Evolutionary conservation across 2,888 invertebrate species (phyloP), one percentile per base, ranked within the genome.

Genomic region (Drosophila incognita): DNA sequence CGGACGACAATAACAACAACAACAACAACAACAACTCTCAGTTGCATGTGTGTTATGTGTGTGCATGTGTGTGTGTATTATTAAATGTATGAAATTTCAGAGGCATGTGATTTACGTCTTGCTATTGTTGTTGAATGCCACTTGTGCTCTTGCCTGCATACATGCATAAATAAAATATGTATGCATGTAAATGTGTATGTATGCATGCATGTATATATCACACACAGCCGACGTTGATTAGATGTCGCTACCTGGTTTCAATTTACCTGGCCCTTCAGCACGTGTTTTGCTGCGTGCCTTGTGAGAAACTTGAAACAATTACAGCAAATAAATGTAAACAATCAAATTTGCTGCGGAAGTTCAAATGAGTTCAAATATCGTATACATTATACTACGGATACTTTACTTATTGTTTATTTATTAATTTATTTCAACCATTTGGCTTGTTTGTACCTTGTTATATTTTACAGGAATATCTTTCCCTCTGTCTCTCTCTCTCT

Each of bases 71-170:
- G 60, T 60, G 61, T 64, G 60, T 62, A 33, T 60, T 72, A 79
- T 66, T 70, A 78, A 57, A 76, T 70, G 87, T 82, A 89, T 90
- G 83, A 78, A 90, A 88, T 90, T 83, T 82, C 80, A 88, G 71
- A 79, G 66, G 59, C 74, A 65, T 83, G 89, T 77, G 84, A 85
- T 84, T 89, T 87, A 80, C 85, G 77, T 82, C 59, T 74, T 71
- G 58, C 74, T 65, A 87, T 89, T 85, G 89, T 87, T 83, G 59
- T 57, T 71, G 58, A 29, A n/a, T 42, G 40, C n/a, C 13, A 18
- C 35, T 54, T n/a, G 21, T 52, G 46, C 35, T 52, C 31, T 58
- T 63, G 77, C 48, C 40, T 11, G 21, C 35, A 36, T 27, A 54
- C 36, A 38, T 27, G 38, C 27, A 18, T 7, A 38, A 27, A 38